phyloP scores from a whole-genome alignment of 2,797 vertebrate genomes.

The Philypnodon macrostomus region DNA sequence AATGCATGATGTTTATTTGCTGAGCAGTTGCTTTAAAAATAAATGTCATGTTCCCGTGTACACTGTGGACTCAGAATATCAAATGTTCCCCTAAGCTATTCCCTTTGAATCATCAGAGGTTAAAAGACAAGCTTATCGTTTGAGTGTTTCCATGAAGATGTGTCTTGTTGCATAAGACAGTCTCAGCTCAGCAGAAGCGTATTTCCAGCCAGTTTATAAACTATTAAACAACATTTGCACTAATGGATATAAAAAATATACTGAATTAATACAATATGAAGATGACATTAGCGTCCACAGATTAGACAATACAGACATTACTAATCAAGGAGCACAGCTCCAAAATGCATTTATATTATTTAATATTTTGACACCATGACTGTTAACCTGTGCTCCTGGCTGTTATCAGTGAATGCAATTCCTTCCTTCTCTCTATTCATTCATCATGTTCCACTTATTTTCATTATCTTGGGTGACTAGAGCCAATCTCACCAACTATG shows the following conservation, averaged over 20 bases:
- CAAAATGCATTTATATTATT: not conserved
- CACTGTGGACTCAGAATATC: slow-evolving; percentile 5
- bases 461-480: too few relatives aligned
- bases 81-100: slow-evolving; percentile 5
- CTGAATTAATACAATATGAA: slow-evolving; percentile 14
- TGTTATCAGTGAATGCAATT: too few relatives aligned
- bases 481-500: too few relatives aligned
- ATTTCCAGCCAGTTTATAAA: slow-evolving; percentile 30
- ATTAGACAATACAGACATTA: not conserved
- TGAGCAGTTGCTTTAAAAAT: slow-evolving; percentile 16
- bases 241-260: slow-evolving; percentile 21
- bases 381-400: too few relatives aligned
- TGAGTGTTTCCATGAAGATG: slow-evolving; percentile 21
- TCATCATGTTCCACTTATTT: too few relatives aligned
- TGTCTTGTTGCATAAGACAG: slow-evolving; percentile 19
- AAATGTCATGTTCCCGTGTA: slow-evolving; percentile 3
- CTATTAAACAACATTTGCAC: slow-evolving; percentile 26
- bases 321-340: not conserved
- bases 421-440: too few relatives aligned
- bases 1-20: slow-evolving; percentile 18
- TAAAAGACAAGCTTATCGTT: slow-evolving; percentile 20
- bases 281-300: slow-evolving; percentile 10
- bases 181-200: slow-evolving; percentile 11
- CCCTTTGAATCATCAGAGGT: slow-evolving; percentile 17
- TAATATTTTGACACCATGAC: too few relatives aligned